A percentile compares a stretch with the other conserved stretches of the same genome.
Conservation (phyloP, 1,140 invertebrate species). For the Matsumurasca onukii region DNA sequence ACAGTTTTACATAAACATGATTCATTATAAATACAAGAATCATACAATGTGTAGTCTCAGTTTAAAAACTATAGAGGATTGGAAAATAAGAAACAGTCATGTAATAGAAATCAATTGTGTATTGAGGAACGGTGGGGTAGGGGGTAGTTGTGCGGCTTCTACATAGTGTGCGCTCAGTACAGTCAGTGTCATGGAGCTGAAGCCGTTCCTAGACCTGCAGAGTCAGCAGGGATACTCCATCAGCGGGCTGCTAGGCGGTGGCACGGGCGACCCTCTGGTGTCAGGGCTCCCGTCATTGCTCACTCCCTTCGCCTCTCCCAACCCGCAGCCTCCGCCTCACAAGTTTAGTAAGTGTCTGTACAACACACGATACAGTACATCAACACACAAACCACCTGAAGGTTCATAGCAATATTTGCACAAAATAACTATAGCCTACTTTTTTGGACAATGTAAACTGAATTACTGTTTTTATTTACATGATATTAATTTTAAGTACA, state of each 20-base stretch:
- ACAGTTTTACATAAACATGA: too few species aligned
- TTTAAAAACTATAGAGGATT: too few species aligned
- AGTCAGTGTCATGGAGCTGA: slow-evolving; percentile 26
- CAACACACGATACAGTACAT: too few species aligned
- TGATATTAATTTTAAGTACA: too few species aligned
- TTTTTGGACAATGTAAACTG: too few species aligned
- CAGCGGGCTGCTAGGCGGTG: slow-evolving; percentile 14
- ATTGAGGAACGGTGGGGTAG: not conserved
- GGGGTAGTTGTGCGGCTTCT: slow-evolving; percentile 12
- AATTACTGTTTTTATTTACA: too few species aligned
- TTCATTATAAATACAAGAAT: too few species aligned
- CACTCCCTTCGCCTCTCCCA: slow-evolving; percentile 13
- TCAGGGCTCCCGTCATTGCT: slow-evolving; percentile 26
- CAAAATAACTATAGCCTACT: too few species aligned
- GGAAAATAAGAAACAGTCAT: slow-evolving; percentile 16
- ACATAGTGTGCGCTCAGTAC: not conserved
- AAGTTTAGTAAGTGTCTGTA: slow-evolving; percentile 25
- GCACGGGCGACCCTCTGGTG: slow-evolving; percentile 22
- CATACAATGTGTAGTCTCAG: too few species aligned
- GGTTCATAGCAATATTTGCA: too few species aligned
- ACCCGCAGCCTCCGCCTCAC: not conserved
- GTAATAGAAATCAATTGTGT: slow-evolving; percentile 24
- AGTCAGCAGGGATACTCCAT: slow-evolving; percentile 26
- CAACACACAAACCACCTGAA: too few species aligned
- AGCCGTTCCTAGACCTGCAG: slow-evolving; percentile 27